phyloP scores from a whole-genome alignment of 2,797 vertebrate genomes.

The Bryconaethiops microstoma region DNA sequence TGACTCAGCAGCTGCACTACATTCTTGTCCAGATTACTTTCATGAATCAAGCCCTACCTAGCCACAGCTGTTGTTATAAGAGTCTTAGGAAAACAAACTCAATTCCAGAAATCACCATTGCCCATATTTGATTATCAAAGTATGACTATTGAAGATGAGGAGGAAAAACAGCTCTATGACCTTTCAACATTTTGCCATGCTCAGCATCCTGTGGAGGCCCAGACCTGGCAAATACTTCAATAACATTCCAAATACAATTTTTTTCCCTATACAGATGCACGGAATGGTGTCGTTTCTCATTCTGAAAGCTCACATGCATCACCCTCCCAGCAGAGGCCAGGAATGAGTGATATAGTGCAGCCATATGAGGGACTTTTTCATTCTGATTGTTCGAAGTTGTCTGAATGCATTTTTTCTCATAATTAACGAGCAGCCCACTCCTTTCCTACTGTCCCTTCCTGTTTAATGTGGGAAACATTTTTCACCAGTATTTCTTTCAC shows the following conservation, averaged over 20 bases:
- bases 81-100: conserved; percentile 12
- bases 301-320: conserved; percentile 30
- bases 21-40: conserved; percentile 11
- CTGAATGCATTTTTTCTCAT: conserved; percentile 33
- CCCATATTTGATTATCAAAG: conserved; percentile 37
- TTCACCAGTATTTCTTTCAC: conserved; percentile 12
- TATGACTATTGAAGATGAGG: conserved; percentile 11
- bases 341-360: not conserved
- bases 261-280: conserved; percentile 19
- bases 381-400: conserved; percentile 37
- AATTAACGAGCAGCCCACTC: conserved; percentile 42
- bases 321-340: not conserved
- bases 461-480: conserved; percentile 53
- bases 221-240: conserved; percentile 15
- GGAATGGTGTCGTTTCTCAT: conserved; percentile 17
- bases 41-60: conserved; percentile 3
- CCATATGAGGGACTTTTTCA: conserved; percentile 40
- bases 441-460: conserved; percentile 11
- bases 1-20: not conserved
- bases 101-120: not conserved
- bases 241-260: not conserved
- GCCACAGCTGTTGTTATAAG: not conserved
- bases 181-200: not conserved
- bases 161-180: conserved; percentile 1
- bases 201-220: conserved; percentile 6